These are phyloP conservation scores for Ctenosaura bakeri DNA, from an alignment of 2,797 vertebrate species.

Conservation along the genomic window DNA sequence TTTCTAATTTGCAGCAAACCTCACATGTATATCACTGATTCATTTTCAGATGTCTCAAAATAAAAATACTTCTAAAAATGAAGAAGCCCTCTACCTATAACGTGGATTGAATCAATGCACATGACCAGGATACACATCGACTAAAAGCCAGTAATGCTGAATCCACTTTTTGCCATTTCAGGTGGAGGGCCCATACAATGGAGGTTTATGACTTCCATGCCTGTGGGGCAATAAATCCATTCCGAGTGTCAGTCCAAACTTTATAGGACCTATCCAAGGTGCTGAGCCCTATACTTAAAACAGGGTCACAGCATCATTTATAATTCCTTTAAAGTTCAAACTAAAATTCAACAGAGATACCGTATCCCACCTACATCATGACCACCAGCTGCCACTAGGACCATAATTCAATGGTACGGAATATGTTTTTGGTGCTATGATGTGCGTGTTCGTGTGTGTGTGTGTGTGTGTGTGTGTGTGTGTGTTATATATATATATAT, in stretches of 20 bases:
- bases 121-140: too few species aligned
- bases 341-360: too few species aligned
- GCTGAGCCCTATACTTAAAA: too few species aligned
- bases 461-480: too few species aligned
- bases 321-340: too few species aligned
- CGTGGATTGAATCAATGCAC: neutral
- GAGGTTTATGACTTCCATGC: too few species aligned
- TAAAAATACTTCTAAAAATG: neutral
- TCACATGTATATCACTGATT: neutral
- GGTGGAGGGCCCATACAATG: neutral
- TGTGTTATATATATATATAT: too few species aligned
- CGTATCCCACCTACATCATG: too few species aligned
- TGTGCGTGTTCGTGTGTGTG: neutral
- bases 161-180: neutral
- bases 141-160: neutral
- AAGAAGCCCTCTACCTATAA: neutral
- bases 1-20: neutral
- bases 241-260: too few species aligned
- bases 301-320: too few species aligned
- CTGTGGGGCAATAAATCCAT: too few species aligned
- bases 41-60: neutral
- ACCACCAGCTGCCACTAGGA: neutral
- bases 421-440: neutral
- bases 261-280: too few species aligned
- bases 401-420: neutral